phyloP scores from a whole-genome alignment of 1,140 invertebrate species.

The Grapholita molesta region DNA sequence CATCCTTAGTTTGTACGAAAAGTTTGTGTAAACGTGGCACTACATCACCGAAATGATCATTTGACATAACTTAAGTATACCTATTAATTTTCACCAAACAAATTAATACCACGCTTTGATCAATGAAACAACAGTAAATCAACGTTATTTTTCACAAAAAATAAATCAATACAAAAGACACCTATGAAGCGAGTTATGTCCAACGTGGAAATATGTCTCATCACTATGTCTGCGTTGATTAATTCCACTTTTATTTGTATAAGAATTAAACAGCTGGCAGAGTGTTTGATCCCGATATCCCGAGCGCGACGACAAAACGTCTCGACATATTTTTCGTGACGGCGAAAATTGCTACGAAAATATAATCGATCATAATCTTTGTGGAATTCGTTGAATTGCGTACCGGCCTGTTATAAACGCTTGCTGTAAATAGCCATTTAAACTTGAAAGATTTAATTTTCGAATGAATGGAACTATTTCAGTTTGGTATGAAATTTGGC shows the following conservation, averaged over 20 bases:
- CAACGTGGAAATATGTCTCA: constrained; percentile 26
- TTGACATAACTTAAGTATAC: not conserved
- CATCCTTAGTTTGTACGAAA: too few species aligned
- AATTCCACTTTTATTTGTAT: constrained; percentile 73
- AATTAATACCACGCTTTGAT: constrained; percentile 12
- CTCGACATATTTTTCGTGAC: constrained; percentile 53
- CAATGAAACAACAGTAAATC: constrained; percentile 5
- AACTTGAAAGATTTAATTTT: not conserved
- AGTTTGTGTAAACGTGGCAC: not conserved
- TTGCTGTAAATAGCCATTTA: constrained; percentile 29
- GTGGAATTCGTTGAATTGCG: constrained; percentile 52
- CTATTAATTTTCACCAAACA: constrained; percentile 1
- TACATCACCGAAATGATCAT: not conserved
- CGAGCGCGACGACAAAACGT: constrained; percentile 53
- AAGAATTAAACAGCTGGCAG: constrained; percentile 57
- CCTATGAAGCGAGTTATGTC: constrained; percentile 1
- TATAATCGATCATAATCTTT: constrained; percentile 72
- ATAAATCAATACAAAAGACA: not conserved
- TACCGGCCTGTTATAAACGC: constrained; percentile 26
- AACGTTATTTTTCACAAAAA: constrained; percentile 3
- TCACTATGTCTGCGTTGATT: constrained; percentile 60
- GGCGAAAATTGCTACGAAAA: constrained; percentile 53
- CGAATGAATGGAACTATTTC: not conserved
- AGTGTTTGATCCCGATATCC: constrained; percentile 70
- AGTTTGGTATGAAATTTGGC: not conserved